phyloP scores from a whole-genome alignment of 2,888 invertebrate genomes.

The Xanthorhoe designata region DNA sequence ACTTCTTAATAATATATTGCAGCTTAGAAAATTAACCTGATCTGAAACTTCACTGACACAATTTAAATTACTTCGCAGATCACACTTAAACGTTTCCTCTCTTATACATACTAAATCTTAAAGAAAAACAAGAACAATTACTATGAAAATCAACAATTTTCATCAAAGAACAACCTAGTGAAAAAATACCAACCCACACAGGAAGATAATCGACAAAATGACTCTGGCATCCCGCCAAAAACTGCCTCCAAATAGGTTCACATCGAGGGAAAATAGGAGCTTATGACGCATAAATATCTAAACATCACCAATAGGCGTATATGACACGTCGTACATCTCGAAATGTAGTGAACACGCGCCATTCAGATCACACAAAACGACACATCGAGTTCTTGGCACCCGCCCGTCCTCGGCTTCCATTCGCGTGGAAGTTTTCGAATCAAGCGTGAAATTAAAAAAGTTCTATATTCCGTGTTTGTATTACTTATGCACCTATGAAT shows the following conservation, averaged over 20 bases:
- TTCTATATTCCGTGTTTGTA: slow-evolving; percentile 62
- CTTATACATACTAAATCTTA: slow-evolving; percentile 5
- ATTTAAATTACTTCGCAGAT: neutral
- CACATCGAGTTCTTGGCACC: slow-evolving; percentile 60
- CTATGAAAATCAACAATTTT: slow-evolving; percentile 27
- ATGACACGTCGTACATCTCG: slow-evolving; percentile 20
- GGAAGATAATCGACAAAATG: slow-evolving; percentile 33
- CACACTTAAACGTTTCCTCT: neutral
- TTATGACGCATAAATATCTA: slow-evolving; percentile 27
- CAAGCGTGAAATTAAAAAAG: slow-evolving; percentile 83
- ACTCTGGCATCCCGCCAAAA: slow-evolving; percentile 42
- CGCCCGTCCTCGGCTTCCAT: slow-evolving; percentile 46
- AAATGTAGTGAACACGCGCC: slow-evolving; percentile 22
- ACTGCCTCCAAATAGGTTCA: slow-evolving; percentile 30
- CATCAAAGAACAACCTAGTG: slow-evolving; percentile 19
- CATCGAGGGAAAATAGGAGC: slow-evolving; percentile 23
- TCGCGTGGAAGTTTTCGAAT: slow-evolving; percentile 68
- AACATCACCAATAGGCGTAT: slow-evolving; percentile 17
- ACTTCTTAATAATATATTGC: neutral
- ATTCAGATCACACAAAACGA: slow-evolving; percentile 43
- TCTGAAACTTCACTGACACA: too few species aligned
- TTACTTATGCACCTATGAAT: slow-evolving; percentile 52
- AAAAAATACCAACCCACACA: slow-evolving; percentile 24
- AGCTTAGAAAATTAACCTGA: neutral
- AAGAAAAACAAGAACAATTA: slow-evolving; percentile 17